A percentile compares a stretch with the other conserved stretches of the same genome.
phyloP scores from a whole-genome alignment of 2,797 vertebrate species.

The Ptychobarbus kaznakovi region DNA sequence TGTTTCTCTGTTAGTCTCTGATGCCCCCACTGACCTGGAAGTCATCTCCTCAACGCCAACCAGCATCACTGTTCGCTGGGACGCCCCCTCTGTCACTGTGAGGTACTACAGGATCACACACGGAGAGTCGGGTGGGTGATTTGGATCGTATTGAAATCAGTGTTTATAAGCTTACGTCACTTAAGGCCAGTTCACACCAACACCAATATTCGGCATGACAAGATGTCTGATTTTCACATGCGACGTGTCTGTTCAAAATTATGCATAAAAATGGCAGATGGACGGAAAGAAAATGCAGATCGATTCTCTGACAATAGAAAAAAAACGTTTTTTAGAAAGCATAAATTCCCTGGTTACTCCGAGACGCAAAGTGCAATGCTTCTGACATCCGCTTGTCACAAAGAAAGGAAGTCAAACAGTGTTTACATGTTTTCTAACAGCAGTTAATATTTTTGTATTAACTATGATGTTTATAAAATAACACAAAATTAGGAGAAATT shows the following conservation, averaged over 20 bases:
- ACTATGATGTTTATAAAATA: neutral
- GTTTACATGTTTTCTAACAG: neutral
- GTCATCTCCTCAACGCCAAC: constrained; percentile 85
- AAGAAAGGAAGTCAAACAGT: neutral
- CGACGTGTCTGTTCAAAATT: neutral
- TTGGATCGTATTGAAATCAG: neutral
- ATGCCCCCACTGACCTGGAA: constrained; percentile 91
- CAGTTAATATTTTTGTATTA: neutral
- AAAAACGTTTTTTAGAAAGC: neutral
- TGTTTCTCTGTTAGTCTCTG: constrained; percentile 83
- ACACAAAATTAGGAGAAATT: neutral
- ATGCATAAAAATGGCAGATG: neutral
- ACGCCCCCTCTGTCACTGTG: constrained; percentile 93
- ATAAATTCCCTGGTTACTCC: neutral
- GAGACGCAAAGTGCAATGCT: neutral
- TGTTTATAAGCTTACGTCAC: neutral
- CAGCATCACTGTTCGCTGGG: constrained; percentile 90
- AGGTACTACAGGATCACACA: constrained; percentile 95
- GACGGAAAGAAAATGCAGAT: neutral
- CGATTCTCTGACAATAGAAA: too few relatives aligned
- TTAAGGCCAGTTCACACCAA: neutral
- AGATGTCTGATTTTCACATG: neutral
- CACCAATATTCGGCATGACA: neutral
- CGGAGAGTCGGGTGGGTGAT: constrained; percentile 84
- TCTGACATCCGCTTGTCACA: neutral